Evolutionary conservation across 2,113 vertebrate species (phyloP), one percentile per base, ranked within the genome.

Genomic region (Osmerus eperlanus): DNA sequence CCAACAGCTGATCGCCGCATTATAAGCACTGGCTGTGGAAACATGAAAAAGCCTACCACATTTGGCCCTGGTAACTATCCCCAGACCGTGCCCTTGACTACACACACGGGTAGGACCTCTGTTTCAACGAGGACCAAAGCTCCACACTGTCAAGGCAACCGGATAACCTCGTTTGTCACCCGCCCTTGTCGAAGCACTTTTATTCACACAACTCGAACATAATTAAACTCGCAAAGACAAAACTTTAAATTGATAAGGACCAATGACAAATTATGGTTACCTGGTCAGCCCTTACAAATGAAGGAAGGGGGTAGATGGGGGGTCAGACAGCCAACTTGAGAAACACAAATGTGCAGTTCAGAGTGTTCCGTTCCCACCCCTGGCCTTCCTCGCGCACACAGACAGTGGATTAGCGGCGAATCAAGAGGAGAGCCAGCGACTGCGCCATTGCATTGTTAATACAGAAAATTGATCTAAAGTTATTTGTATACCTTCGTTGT

Each of bases 361-460:
- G 78, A 58, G 76, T 83, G 87, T 84, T 86, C 83, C 77, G 86
- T 75, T 85, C 83, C 82, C 84, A 84, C 79, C 82, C 78, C 79
- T 65, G 70, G 88, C 82, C 84, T 87, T 86, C 81, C 72, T 86
- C 85, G 84, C 88, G 83, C 89, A 90, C 87, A 83, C 88, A 87
- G 87, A 86, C 88, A 89, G 79, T 91, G 90, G 89, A 91, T 91
- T 88, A 91, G 89, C 89, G 90, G 88, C 78, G 82, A 82, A 86
- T 81, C 72, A 71, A 87, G 89, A 88, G 89, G 89, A 86, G 86
- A 90, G 79, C 84, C 55, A 81, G 65, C 47, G 77, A 92, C 90
- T 93, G 90, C 91, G 91, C 91, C 92, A 92, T 91, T 92, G 88
- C 92, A 92, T 91, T 92, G 88, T 92, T 82, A 79, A 82, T 62